Conservation (phyloP, 2,113 vertebrate species). For the Osmerus mordax region DNA sequence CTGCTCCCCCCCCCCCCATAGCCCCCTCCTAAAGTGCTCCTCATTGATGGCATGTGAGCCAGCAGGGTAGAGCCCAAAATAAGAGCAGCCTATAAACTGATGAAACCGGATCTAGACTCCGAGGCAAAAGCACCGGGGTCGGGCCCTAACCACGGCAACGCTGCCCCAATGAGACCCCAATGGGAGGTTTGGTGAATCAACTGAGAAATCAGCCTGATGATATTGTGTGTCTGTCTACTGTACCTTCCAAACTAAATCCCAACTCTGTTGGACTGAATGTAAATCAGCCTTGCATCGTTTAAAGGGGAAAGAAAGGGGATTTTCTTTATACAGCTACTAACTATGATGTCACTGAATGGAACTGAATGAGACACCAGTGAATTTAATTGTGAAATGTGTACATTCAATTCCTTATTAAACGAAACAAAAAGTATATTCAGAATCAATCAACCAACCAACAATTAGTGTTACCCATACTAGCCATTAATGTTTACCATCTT, state of each 20-base stretch:
- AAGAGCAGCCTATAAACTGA: slow-evolving; percentile 39
- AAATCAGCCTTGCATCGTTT: not conserved
- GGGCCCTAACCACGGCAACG: slow-evolving; percentile 19
- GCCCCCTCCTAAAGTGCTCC: slow-evolving; percentile 3
- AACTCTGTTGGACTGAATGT: not conserved
- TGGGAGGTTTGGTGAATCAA: not conserved
- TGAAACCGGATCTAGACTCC: slow-evolving; percentile 31
- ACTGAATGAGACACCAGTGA: slow-evolving; percentile 6
- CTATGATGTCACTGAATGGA: not conserved
- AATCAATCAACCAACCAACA: too few species aligned
- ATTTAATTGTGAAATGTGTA: not conserved
- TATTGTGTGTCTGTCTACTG: not conserved
- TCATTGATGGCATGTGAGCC: slow-evolving; percentile 4
- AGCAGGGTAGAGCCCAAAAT: slow-evolving; percentile 10
- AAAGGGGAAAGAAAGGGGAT: not conserved
- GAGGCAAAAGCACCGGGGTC: not conserved
- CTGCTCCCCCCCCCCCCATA: not conserved
- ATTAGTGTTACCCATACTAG: too few species aligned
- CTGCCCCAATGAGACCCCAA: slow-evolving; percentile 1
- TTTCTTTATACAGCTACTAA: not conserved
- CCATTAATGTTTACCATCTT: not conserved
- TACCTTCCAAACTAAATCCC: not conserved
- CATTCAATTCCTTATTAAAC: not conserved
- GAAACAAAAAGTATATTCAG: too few species aligned
- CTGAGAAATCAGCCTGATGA: slow-evolving; percentile 6